Evolutionary conservation across 2,797 vertebrate species (phyloP), one percentile per base, ranked within the genome.

Genomic region (Jordanella pulchra): DNA sequence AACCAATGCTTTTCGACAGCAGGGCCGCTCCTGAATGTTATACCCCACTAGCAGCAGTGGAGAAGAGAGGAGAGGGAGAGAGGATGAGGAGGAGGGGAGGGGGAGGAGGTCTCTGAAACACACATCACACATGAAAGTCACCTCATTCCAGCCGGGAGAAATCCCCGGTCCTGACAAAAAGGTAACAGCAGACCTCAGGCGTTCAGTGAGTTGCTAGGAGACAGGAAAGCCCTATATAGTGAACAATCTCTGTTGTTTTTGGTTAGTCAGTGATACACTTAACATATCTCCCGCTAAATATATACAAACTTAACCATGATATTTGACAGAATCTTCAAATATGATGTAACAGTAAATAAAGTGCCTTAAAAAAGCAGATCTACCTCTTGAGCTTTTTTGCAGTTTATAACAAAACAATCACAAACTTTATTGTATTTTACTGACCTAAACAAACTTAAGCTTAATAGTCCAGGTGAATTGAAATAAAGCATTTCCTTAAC

Each of bases 81-180:
- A 1, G 45, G 13, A 50, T 3, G 23, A 72, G 44, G 61, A 63
- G 56, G 47, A 23, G 32, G 27, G 53, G 65, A 77, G 75, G 72
- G 27, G 55, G 82, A 69, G 73, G 76, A 73, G 77, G 79, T 54
- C 50, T 87, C 86, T 89, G 84, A 85, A 86, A 88, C 80, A 83
- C 81, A 86, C 83, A 93, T 87, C 86, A 84, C 86, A 91, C 87
- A 93, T 91, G 83, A 93, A 93, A 93, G 91, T 90, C 85, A 84
- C 90, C 88, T 90, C 87, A 77, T 81, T 88, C 86, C 91, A 89
- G 86, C 83, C 81, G 68, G 79, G 82, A 91, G 84, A 84, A 90
- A 91, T 91, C 87, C 84, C 72, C 80, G 84, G 85, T 77, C 83
- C 84, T 88, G 86, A 89, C 80, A 65, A 88, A 90, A 92, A 92